These are phyloP conservation scores for Apistogramma diplotaenia DNA, from an alignment of 2,113 vertebrate genomes.

Conservation along the genomic window DNA sequence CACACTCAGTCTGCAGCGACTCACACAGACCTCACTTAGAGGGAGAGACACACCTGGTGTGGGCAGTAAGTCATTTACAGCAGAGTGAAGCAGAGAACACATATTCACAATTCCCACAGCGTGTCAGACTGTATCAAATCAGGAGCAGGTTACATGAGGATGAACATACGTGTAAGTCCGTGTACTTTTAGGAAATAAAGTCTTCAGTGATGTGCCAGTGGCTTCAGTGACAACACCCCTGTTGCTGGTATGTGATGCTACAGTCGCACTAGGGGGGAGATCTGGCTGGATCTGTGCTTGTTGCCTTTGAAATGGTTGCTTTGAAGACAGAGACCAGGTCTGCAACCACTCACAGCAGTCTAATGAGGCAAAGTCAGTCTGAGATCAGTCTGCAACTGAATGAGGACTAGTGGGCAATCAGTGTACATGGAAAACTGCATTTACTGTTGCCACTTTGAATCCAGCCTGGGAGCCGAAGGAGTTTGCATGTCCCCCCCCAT, in stretches of 20 bases:
- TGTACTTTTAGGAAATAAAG: background rate
- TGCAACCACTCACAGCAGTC: background rate
- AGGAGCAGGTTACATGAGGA: no score
- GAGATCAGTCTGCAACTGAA: no score
- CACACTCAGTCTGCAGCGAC: background rate
- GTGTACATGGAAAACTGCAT: no score
- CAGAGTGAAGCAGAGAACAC: background rate
- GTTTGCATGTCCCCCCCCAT: no score
- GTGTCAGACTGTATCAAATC: no score
- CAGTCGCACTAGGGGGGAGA: background rate
- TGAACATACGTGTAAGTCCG: no score
- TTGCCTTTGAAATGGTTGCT: background rate
- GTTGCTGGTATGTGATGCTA: background rate
- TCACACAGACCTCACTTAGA: constrained; percentile 16
- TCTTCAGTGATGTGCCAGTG: background rate
- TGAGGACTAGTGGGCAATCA: no score
- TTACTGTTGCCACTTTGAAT: no score
- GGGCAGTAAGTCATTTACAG: constrained; percentile 28
- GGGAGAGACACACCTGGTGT: constrained; percentile 43
- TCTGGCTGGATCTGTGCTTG: no score
- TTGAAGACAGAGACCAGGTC: background rate
- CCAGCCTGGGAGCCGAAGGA: no score
- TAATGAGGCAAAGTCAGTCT: no score
- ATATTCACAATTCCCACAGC: background rate
- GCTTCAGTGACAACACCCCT: background rate